phyloP scores from a whole-genome alignment of 1,140 invertebrate species.

The Drosophila kurseongensis region DNA sequence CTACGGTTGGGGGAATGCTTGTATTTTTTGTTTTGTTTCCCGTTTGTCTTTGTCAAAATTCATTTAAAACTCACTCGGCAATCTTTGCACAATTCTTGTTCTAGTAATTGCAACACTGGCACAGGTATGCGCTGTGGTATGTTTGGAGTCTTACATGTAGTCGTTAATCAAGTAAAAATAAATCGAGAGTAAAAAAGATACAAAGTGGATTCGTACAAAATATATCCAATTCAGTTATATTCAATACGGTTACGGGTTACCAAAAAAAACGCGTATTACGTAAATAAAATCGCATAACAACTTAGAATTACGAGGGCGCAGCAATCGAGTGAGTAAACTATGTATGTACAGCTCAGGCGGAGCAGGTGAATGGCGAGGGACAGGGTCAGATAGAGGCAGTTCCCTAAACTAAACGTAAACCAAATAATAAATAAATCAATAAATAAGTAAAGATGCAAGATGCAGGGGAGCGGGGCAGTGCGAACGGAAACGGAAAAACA shows the following conservation, averaged over 20 bases:
- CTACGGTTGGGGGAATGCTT: too few relatives aligned
- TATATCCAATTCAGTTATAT: conserved; percentile 7
- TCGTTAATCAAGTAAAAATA: conserved; percentile 38
- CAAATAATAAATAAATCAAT: conserved; percentile 22
- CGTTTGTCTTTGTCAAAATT: conserved; percentile 47
- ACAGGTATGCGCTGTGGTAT: conserved; percentile 40
- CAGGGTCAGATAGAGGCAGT: conserved; percentile 60
- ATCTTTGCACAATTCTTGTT: conserved; percentile 25
- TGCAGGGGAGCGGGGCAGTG: conserved; percentile 33
- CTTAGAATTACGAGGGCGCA: conserved; percentile 70
- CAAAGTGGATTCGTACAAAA: conserved; percentile 11
- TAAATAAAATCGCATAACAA: conserved; percentile 73
- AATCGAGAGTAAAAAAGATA: conserved; percentile 35
- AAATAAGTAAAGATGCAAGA: conserved; percentile 24
- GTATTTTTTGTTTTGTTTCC: not conserved
- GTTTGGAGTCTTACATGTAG: conserved; percentile 36
- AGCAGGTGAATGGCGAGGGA: conserved; percentile 69
- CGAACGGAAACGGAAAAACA: conserved; percentile 44
- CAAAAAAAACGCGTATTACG: conserved; percentile 26
- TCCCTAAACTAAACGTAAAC: conserved; percentile 57
- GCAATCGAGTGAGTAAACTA: conserved; percentile 72
- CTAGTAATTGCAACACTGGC: conserved; percentile 54
- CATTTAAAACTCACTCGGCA: conserved; percentile 60
- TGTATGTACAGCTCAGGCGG: conserved; percentile 73
- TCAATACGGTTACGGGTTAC: conserved; percentile 19